Conservation (phyloP, 2,888 invertebrate species). For the Sialis lutaria region DNA sequence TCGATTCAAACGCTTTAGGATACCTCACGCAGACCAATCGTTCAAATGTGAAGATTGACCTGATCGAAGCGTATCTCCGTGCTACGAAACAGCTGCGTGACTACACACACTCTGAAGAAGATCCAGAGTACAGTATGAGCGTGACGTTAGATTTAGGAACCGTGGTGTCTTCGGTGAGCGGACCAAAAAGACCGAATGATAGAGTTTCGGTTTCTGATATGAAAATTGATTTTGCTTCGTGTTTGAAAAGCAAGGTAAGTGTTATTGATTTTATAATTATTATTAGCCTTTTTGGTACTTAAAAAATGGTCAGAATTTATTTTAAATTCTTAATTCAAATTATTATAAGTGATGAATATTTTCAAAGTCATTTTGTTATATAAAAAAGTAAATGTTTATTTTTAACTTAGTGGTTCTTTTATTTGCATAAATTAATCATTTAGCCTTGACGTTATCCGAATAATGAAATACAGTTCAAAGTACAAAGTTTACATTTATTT, state of each 20-base stretch:
- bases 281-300: not conserved
- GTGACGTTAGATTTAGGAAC: constrained; percentile 71
- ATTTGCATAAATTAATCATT: too few relatives aligned
- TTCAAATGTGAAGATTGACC: constrained; percentile 50
- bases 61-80: constrained; percentile 67
- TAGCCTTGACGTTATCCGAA: too few relatives aligned
- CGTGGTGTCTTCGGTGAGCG: constrained; percentile 89
- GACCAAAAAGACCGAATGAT: constrained; percentile 95
- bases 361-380: too few relatives aligned
- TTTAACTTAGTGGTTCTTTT: too few relatives aligned
- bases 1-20: constrained; percentile 62
- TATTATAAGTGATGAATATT: too few relatives aligned
- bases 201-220: constrained; percentile 78
- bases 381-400: too few relatives aligned
- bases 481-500: too few relatives aligned
- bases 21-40: constrained; percentile 80
- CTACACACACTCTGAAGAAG: constrained; percentile 53
- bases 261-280: not conserved
- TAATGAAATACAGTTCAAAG: too few relatives aligned
- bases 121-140: constrained; percentile 73
- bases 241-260: constrained; percentile 72
- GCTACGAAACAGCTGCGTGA: constrained; percentile 71
- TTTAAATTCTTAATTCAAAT: too few relatives aligned
- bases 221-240: constrained; percentile 74
- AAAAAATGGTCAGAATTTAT: too few relatives aligned